phyloP scores from a whole-genome alignment of 2,113 vertebrate genomes.

The Caranx melampygus region DNA sequence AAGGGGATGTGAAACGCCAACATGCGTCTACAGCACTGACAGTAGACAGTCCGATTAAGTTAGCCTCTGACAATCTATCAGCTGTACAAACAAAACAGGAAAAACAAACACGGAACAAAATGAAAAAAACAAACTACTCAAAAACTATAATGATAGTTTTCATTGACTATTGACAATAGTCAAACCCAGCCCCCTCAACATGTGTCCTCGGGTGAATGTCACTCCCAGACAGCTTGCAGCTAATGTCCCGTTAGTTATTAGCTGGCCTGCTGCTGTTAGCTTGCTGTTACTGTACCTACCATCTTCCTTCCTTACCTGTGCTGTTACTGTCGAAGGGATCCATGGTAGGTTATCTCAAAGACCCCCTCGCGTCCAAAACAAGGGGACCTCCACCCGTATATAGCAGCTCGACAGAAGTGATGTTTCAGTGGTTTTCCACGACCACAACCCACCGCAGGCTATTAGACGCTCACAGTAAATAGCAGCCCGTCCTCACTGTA shows the following conservation, averaged over 20 bases:
- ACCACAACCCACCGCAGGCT: conserved; percentile 30
- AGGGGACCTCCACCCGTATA: fast-evolving
- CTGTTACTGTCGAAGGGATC: conserved; percentile 77
- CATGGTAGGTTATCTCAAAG: conserved; percentile 46
- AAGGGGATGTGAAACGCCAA: background rate
- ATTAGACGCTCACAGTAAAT: background rate
- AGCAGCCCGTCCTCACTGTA: conserved; percentile 28
- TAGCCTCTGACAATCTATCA: background rate
- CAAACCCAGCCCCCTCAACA: background rate
- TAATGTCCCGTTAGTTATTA: conserved; percentile 57
- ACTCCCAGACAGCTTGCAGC: conserved; percentile 31
- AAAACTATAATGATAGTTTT: background rate
- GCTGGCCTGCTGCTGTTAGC: conserved; percentile 71
- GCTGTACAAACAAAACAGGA: background rate
- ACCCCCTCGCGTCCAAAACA: conserved; percentile 11
- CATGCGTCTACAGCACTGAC: background rate
- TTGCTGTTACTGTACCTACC: background rate
- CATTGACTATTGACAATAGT: background rate
- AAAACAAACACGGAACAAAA: no score
- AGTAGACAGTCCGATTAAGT: conserved; percentile 1
- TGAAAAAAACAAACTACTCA: background rate
- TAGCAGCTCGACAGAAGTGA: conserved; percentile 12
- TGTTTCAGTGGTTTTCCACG: conserved; percentile 3
- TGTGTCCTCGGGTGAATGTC: conserved; percentile 71
- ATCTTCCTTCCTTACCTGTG: conserved; percentile 65